Evolutionary conservation across 2,113 vertebrate species (phyloP).

Genomic region (Neolamprologus tretocephalus): DNA sequence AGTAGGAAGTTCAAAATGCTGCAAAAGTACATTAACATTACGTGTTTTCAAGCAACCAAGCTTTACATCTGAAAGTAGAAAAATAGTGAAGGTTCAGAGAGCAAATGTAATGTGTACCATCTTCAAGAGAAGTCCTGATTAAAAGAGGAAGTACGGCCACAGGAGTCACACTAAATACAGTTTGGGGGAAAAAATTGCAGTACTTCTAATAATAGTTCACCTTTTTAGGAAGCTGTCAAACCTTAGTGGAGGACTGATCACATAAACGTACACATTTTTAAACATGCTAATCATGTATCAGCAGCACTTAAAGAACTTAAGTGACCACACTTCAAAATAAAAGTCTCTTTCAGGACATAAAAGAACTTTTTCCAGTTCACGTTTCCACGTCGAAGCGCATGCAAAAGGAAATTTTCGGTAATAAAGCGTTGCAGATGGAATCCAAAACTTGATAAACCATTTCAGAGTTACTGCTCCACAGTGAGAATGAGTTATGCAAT

Average conservation of each 20-base stretch:
- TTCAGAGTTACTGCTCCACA: neutral
- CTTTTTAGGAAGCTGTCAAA: neutral
- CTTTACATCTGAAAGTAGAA: neutral
- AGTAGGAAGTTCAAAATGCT: neutral
- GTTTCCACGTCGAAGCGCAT: fast-evolving
- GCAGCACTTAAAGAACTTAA: neutral
- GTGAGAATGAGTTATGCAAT: neutral
- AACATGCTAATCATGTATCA: neutral
- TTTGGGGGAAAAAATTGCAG: neutral
- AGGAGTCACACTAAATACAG: neutral
- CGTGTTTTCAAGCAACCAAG: neutral
- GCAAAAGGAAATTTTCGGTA: neutral
- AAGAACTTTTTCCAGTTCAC: neutral
- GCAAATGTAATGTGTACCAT: neutral
- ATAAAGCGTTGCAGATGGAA: neutral
- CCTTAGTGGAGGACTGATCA: neutral
- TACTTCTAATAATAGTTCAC: neutral
- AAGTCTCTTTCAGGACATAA: neutral
- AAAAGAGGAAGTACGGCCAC: neutral
- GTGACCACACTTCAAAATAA: neutral
- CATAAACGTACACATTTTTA: neutral
- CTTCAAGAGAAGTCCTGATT: neutral
- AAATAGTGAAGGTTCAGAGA: neutral
- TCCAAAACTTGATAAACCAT: neutral
- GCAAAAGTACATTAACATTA: neutral